phyloP scores from a whole-genome alignment of 2,888 invertebrate species.

The Periphyllus acericola region DNA sequence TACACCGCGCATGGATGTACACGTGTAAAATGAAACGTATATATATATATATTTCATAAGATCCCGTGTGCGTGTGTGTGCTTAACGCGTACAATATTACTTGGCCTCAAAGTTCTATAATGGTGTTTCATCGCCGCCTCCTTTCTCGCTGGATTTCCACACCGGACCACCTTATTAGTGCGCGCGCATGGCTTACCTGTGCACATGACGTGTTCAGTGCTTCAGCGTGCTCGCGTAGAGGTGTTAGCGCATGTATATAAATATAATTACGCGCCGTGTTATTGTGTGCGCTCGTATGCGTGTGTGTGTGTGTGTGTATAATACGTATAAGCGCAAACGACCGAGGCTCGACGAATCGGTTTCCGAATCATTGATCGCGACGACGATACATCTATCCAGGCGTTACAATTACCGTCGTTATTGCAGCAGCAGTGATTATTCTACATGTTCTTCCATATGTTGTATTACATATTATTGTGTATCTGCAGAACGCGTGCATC shows the following conservation, averaged over 20 bases:
- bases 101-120: no score
- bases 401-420: constrained; percentile 16
- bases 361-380: constrained; percentile 16
- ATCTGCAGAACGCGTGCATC: not conserved
- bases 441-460: not conserved
- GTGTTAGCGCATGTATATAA: not conserved
- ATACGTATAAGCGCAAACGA: not conserved
- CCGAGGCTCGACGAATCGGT: constrained; percentile 5
- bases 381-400: not conserved
- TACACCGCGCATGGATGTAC: no score
- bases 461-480: not conserved
- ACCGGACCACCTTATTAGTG: no score
- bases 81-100: not conserved
- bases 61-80: no score
- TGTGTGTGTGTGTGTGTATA: not conserved
- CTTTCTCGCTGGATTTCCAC: no score
- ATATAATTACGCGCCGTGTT: not conserved
- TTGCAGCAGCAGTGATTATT: not conserved
- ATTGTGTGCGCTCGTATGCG: not conserved
- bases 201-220: no score
- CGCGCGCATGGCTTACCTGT: no score
- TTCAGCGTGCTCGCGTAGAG: no score
- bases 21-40: no score
- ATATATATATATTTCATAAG: no score
- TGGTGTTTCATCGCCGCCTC: no score